Percentiles rank a stretch among this genome's conserved stretches.
Conservation (phyloP, 37 sponge, comb jelly and placozoan genomes). For the Chondrilla cf. caribensis region DNA sequence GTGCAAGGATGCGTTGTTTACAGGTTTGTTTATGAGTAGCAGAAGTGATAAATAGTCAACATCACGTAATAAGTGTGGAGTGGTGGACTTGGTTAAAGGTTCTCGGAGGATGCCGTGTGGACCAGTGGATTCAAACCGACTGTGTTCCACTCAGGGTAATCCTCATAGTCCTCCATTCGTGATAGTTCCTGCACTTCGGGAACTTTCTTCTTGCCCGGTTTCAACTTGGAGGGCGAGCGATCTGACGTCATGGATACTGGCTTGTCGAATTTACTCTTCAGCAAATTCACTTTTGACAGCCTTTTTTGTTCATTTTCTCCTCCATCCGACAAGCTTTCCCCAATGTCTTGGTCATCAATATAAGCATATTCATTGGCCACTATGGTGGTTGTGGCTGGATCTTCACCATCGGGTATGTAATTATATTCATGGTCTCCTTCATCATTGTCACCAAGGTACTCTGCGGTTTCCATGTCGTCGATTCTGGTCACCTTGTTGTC, state of each 20-base stretch:
- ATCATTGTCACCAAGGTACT: neutral
- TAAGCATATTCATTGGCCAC: slow-evolving; percentile 8
- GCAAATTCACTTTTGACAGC: neutral
- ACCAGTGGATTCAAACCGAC: neutral
- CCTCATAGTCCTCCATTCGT: slow-evolving; percentile 23
- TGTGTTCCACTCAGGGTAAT: slow-evolving; percentile 17
- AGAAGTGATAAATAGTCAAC: too few species aligned
- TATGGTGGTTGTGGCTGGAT: neutral
- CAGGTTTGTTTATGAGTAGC: too few species aligned
- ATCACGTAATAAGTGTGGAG: too few species aligned
- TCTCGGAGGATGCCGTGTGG: too few species aligned
- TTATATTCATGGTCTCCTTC: neutral
- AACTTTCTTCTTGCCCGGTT: neutral
- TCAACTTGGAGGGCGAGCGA: neutral
- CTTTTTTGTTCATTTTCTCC: neutral
- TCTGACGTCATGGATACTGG: neutral
- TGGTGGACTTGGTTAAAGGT: too few species aligned
- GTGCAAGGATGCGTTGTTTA: too few species aligned
- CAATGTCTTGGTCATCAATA: slow-evolving; percentile 17
- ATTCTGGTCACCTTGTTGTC: neutral
- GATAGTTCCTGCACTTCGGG: neutral
- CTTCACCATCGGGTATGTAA: neutral
- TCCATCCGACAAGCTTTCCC: neutral
- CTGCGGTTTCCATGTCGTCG: neutral
- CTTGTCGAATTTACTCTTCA: too few species aligned